A percentile compares a stretch with the other conserved stretches of the same genome.
phyloP scores from a whole-genome alignment of 2,888 invertebrate species.

The Thalpophila matura region DNA sequence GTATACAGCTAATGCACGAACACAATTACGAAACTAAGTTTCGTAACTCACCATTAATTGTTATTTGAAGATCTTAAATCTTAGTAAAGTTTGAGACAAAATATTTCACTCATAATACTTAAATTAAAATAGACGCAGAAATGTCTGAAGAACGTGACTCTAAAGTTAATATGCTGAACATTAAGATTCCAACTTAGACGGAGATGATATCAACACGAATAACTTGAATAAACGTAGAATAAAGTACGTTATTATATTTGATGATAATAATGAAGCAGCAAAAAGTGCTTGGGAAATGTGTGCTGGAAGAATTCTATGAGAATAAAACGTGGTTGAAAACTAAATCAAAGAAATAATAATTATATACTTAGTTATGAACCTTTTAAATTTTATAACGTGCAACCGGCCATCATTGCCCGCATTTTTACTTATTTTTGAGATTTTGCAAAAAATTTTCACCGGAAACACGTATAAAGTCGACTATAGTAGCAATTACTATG shows the following conservation, averaged over 20 bases:
- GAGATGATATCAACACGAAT: conserved; percentile 63
- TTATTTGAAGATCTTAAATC: conserved; percentile 49
- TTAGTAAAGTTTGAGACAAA: conserved; percentile 37
- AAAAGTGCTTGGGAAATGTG: conserved; percentile 44
- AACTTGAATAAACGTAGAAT: conserved; percentile 53
- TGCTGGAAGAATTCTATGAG: conserved; percentile 21
- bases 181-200: conserved; percentile 63
- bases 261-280: conserved; percentile 49
- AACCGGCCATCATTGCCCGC: no score
- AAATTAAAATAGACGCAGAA: conserved; percentile 51
- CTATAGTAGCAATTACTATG: no score
- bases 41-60: conserved; percentile 26
- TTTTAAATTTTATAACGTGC: no score
- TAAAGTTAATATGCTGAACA: conserved; percentile 58
- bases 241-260: conserved; percentile 56
- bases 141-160: conserved; percentile 61
- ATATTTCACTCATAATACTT: conserved; percentile 45
- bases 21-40: conserved; percentile 22
- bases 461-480: no score
- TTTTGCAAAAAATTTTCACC: no score
- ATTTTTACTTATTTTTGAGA: no score
- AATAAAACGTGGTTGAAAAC: conserved; percentile 23
- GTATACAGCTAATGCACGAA: conserved; percentile 37
- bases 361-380: no score
- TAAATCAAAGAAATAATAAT: conserved; percentile 19